A percentile compares a stretch with the other conserved stretches of the same genome.
These are phyloP conservation scores for Girardinichthys multiradiatus DNA, from an alignment of 2,113 vertebrate species.

Conservation along the genomic window DNA sequence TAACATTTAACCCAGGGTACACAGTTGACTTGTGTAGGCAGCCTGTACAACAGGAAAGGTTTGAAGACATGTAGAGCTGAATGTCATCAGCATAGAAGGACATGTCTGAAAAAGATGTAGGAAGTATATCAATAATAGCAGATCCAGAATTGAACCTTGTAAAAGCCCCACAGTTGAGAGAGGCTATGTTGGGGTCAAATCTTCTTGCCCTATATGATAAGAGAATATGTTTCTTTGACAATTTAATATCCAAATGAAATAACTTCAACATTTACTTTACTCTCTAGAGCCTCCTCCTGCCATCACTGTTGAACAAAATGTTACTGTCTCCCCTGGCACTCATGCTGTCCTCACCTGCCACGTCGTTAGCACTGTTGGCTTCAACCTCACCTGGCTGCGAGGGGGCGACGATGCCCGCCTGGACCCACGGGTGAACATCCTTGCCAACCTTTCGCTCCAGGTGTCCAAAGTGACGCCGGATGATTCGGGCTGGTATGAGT, in stretches of 20 bases:
- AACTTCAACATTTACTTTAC: not conserved
- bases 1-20: too few species aligned
- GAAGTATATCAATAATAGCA: too few species aligned
- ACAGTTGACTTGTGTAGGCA: too few species aligned
- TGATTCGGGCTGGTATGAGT: constrained; percentile 87
- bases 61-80: too few species aligned
- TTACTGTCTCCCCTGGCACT: constrained; percentile 82
- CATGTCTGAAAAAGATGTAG: too few species aligned
- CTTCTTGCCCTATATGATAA: not conserved
- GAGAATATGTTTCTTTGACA: not conserved
- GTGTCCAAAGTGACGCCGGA: constrained; percentile 74
- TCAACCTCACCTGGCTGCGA: constrained; percentile 92
- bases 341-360: constrained; percentile 86
- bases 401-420: constrained; percentile 75
- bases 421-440: constrained; percentile 73
- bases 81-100: too few species aligned
- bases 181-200: not conserved
- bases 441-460: constrained; percentile 87
- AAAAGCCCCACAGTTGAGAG: not conserved
- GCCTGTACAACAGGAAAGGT: too few species aligned
- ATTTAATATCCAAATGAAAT: not conserved
- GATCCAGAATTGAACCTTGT: not conserved
- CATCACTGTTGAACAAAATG: constrained; percentile 82
- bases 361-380: constrained; percentile 83
- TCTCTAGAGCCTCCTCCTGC: constrained; percentile 90